Evolutionary conservation across 1,140 invertebrate species (phyloP).

Genomic region (Aphaenogaster ashmeadi): DNA sequence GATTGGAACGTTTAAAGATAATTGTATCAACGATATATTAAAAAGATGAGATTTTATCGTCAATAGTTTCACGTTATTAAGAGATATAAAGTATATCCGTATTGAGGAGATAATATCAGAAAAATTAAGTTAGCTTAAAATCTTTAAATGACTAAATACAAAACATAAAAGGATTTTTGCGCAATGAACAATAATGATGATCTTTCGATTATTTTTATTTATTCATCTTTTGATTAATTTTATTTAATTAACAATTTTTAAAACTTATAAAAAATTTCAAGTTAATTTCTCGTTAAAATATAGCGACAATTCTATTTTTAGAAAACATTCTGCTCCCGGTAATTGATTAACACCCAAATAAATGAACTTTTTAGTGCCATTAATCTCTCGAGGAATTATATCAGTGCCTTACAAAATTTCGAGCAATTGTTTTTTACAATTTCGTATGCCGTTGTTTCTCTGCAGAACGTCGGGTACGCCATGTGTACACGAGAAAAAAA

Average conservation of each 20-base stretch:
- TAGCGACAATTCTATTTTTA: background rate
- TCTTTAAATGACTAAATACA: background rate
- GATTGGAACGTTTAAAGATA: conserved; percentile 29
- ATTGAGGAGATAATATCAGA: background rate
- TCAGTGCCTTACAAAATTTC: background rate
- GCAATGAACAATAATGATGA: background rate
- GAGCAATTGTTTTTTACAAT: background rate
- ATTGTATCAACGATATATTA: conserved; percentile 15
- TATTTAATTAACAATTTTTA: background rate
- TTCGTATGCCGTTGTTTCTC: background rate
- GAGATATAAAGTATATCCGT: background rate
- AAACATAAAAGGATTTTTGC: background rate
- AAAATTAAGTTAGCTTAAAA: conserved; percentile 8
- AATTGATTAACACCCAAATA: background rate
- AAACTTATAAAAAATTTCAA: background rate
- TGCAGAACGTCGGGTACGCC: background rate
- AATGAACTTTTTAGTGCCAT: background rate
- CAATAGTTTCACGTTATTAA: conserved; percentile 2
- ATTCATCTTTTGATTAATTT: background rate
- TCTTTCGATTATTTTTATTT: background rate
- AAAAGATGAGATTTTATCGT: conserved; percentile 4
- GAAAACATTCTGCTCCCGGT: background rate
- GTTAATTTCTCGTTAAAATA: background rate
- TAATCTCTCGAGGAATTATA: background rate
- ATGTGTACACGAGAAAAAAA: background rate